Conservation (phyloP, 2,797 vertebrate genomes). For the Huso huso region DNA sequence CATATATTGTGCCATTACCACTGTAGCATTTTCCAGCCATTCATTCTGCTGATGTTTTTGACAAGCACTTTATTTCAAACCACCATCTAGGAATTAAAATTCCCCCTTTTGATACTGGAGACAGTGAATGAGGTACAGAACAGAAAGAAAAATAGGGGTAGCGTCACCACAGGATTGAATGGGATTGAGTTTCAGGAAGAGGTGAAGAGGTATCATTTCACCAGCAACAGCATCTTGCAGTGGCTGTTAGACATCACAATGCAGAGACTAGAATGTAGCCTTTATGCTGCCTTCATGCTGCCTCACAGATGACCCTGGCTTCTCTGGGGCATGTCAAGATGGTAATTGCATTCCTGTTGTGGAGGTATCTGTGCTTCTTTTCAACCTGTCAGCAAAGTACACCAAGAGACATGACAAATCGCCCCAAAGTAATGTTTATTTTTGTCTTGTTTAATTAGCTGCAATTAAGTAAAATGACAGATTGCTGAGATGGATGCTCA, state of each 20-base stretch:
- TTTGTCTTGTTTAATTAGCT: slow-evolving; percentile 27
- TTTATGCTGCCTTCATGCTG: slow-evolving; percentile 18
- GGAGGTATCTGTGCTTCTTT: slow-evolving; percentile 29
- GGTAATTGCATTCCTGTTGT: slow-evolving; percentile 10
- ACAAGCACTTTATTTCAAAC: slow-evolving; percentile 28
- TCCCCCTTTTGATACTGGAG: slow-evolving; percentile 9
- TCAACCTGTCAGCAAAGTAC: slow-evolving; percentile 20
- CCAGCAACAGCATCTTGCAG: slow-evolving; percentile 30
- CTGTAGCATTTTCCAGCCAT: slow-evolving; percentile 24
- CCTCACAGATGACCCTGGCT: slow-evolving; percentile 24
- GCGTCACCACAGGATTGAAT: slow-evolving; percentile 25
- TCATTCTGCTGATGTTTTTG: slow-evolving; percentile 22
- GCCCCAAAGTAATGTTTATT: slow-evolving; percentile 21
- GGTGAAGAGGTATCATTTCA: slow-evolving; percentile 45
- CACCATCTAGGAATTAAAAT: slow-evolving; percentile 24
- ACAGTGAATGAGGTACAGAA: slow-evolving; percentile 36
- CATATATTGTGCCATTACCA: slow-evolving; percentile 30
- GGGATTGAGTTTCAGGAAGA: slow-evolving; percentile 43
- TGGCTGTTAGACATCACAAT: slow-evolving; percentile 24
- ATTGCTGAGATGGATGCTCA: background rate
- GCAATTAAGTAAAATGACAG: slow-evolving; percentile 22
- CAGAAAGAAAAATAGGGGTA: slow-evolving; percentile 25
- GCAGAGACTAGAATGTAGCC: slow-evolving; percentile 30
- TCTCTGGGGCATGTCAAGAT: slow-evolving; percentile 16
- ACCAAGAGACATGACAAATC: slow-evolving; percentile 24